Conservation (phyloP, 2,888 invertebrate genomes). For the Ormyrus pomaceus region DNA sequence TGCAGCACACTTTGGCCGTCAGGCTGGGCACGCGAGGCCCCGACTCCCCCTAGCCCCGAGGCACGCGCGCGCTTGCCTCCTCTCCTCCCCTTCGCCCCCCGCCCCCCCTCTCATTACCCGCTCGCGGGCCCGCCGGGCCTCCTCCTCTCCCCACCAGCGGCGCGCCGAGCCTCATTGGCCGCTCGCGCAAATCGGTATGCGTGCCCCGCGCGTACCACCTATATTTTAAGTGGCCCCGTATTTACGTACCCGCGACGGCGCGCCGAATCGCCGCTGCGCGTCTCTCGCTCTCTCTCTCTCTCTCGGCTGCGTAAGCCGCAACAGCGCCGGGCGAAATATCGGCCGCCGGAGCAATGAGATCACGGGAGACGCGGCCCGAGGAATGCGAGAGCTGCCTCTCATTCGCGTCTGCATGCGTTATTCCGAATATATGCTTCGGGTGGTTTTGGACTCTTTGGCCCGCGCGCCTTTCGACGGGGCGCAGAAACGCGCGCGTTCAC, state of each 20-base stretch:
- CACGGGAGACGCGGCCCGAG: slow-evolving; percentile 14
- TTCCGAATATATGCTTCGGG: slow-evolving; percentile 18
- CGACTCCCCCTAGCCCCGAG: slow-evolving; percentile 67
- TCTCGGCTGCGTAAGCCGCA: neutral
- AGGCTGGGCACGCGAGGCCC: slow-evolving; percentile 72
- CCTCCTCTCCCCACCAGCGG: slow-evolving; percentile 43
- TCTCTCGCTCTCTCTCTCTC: too few species aligned
- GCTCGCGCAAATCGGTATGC: slow-evolving; percentile 20
- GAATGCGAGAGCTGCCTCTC: neutral
- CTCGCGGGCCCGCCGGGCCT: slow-evolving; percentile 41
- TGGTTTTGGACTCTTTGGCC: neutral
- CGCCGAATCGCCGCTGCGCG: neutral
- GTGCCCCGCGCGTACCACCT: slow-evolving; percentile 10
- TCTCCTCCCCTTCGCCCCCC: slow-evolving; percentile 49
- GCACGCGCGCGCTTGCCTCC: slow-evolving; percentile 70
- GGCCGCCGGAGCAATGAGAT: neutral
- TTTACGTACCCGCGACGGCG: neutral
- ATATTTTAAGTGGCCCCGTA: slow-evolving; percentile 22
- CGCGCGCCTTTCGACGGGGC: too few species aligned
- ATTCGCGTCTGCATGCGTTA: neutral
- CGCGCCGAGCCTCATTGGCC: slow-evolving; percentile 32
- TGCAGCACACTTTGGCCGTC: slow-evolving; percentile 63
- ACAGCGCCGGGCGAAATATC: neutral
- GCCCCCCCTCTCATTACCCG: slow-evolving; percentile 44
- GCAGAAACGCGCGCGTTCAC: too few species aligned